Evolutionary conservation across 2,888 invertebrate species (phyloP), one percentile per base, ranked within the genome.

Genomic region (Teleiodes luculella): DNA sequence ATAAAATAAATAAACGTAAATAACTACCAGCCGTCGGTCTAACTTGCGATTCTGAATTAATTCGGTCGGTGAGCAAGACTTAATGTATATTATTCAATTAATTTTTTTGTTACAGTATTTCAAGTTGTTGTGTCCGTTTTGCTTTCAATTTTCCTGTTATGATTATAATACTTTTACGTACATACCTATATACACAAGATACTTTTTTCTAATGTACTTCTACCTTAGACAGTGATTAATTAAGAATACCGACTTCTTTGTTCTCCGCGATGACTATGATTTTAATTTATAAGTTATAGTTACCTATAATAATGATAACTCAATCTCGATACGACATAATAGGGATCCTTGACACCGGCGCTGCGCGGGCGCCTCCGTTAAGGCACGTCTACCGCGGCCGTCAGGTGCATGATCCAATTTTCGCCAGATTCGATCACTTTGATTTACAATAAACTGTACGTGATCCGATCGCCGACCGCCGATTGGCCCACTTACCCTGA

Each of bases 291-390:
- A 28, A 28, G 24, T 43, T 43, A 43, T 43, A 43, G 24, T 4
- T 43, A n/a, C 6, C 24, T 24, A 6, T 6, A 4, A 33, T 8
- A 11, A 41, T 35, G 35, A 48, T 35, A 35, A 31, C 30, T 48
- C 33, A 20, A 35, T 48, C 35, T 16, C 48, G 46, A 31, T 28
- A 24, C 24, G 24, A 33, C 20, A 18, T 48, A 48, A 31, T 33
- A 31, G 16, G 6, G 58, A 72, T 71, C 81, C 81, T 83, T 81
- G 82, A 78, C 79, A 76, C 78, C 61, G 57, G 59, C 43, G 54
- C 64, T 54, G 78, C 79, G 75, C 78, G 61, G 57, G 59, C 43
- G 54, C 64, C 55, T 59, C 59, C 63, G 59, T 63, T 54, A 55
- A 63, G 59, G 65, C 80, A 81, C 81, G 81, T 80, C 67, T 43